Percentiles rank a stretch among this genome's conserved stretches.
Evolutionary conservation across 1,140 invertebrate genomes (phyloP).

Genomic region (Hyphantria cunea): DNA sequence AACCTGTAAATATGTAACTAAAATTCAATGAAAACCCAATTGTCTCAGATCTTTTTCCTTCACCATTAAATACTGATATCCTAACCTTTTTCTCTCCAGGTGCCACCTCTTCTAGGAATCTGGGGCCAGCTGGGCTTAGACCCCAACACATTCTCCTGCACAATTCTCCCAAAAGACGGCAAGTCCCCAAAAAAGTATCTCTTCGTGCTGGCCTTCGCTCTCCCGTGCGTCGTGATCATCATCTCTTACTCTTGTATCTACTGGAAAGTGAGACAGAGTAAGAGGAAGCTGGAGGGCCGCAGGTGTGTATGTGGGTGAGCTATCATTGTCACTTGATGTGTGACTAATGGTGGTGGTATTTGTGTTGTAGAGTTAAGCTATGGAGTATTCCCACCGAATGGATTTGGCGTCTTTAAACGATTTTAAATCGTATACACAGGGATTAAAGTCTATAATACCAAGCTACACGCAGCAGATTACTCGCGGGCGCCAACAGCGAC

Average conservation of each 20-base stretch:
- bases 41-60: too few species aligned
- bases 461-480: too few species aligned
- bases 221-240: constrained; percentile 92
- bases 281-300: constrained; percentile 86
- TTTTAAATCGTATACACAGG: too few species aligned
- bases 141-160: constrained; percentile 91
- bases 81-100: constrained; percentile 67
- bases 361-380: background rate
- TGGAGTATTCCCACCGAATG: too few species aligned
- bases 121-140: constrained; percentile 93
- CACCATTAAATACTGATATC: too few species aligned
- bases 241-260: constrained; percentile 93
- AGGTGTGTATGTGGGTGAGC: constrained; percentile 82
- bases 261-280: constrained; percentile 88
- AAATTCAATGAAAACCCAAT: too few species aligned
- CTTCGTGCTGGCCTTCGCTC: constrained; percentile 90
- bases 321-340: constrained; percentile 30
- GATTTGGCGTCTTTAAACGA: too few species aligned
- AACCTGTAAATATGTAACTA: too few species aligned
- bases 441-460: too few species aligned
- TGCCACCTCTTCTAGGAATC: constrained; percentile 89
- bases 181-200: constrained; percentile 92
- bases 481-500: too few species aligned
- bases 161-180: constrained; percentile 89
- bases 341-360: constrained; percentile 19